Conservation (phyloP, 2,113 vertebrate species). For the Pitta sordida region DNA sequence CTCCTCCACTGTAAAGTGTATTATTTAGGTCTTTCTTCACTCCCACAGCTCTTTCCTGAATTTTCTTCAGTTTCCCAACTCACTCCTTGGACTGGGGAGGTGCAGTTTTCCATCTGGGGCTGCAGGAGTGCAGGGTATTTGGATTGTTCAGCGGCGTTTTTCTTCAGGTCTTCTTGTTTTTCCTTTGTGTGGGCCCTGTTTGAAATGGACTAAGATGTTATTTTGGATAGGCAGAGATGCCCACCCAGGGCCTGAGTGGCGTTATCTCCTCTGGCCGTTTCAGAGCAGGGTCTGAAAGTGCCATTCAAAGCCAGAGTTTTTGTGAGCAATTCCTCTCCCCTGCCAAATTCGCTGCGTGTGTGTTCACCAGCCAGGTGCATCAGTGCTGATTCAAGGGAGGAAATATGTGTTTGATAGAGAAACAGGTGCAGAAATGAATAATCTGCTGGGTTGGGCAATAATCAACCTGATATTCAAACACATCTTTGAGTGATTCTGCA, state of each 20-base stretch:
- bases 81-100: neutral
- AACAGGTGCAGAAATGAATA: slow-evolving; percentile 33
- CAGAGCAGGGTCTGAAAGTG: neutral
- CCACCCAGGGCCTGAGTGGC: neutral
- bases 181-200: neutral
- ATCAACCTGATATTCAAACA: neutral
- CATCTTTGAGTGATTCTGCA: neutral
- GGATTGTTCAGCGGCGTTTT: neutral
- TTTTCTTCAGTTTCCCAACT: neutral
- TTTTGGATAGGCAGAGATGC: neutral
- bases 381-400: neutral
- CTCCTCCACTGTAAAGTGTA: neutral
- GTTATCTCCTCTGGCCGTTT: neutral
- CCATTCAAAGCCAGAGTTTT: neutral
- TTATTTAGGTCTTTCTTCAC: neutral
- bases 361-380: neutral
- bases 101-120: neutral
- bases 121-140: neutral
- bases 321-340: neutral
- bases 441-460: neutral
- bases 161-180: neutral
- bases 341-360: no score
- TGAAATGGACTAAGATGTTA: neutral
- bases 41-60: neutral
- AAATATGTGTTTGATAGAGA: neutral